Evolutionary conservation across 1,140 invertebrate genomes (phyloP).

Genomic region (Drosophila obscura): DNA sequence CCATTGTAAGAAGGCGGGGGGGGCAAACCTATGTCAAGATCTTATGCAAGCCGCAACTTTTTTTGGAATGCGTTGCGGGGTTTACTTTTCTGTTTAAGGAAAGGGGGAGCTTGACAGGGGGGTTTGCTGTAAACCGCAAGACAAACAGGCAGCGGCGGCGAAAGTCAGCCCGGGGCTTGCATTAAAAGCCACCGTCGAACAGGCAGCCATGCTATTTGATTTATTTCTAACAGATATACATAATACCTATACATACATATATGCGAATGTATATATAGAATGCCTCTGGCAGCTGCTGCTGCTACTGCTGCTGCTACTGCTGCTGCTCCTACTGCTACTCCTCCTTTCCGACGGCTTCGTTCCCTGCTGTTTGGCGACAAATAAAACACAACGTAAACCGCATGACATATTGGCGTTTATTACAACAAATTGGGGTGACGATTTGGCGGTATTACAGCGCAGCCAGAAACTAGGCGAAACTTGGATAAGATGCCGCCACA

Average conservation of each 20-base stretch:
- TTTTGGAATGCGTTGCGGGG: conserved; percentile 31
- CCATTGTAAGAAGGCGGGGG: background rate
- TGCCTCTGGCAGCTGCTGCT: conserved; percentile 24
- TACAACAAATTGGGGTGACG: conserved; percentile 78
- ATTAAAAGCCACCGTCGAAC: conserved; percentile 54
- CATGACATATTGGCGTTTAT: conserved; percentile 82
- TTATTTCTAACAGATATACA: conserved; percentile 68
- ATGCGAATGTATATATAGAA: conserved; percentile 2
- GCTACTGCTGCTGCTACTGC: conserved; percentile 17
- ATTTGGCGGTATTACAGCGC: conserved; percentile 59
- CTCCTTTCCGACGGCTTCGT: background rate
- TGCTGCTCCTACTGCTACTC: conserved; percentile 25
- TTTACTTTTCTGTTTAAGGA: background rate
- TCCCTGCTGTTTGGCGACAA: conserved; percentile 40
- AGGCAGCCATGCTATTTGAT: conserved; percentile 67
- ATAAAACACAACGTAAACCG: conserved; percentile 66
- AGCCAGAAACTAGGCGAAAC: conserved; percentile 51
- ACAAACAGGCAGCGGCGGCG: conserved; percentile 40
- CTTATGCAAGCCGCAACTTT: conserved; percentile 5
- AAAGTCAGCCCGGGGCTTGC: conserved; percentile 49
- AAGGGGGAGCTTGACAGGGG: background rate
- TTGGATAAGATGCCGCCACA: conserved; percentile 51
- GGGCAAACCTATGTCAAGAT: conserved; percentile 47
- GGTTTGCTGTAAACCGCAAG: conserved; percentile 53
- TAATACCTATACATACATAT: conserved; percentile 3